phyloP scores from a whole-genome alignment of 92 coral and sea anemone species.

The Heteractis magnifica region DNA sequence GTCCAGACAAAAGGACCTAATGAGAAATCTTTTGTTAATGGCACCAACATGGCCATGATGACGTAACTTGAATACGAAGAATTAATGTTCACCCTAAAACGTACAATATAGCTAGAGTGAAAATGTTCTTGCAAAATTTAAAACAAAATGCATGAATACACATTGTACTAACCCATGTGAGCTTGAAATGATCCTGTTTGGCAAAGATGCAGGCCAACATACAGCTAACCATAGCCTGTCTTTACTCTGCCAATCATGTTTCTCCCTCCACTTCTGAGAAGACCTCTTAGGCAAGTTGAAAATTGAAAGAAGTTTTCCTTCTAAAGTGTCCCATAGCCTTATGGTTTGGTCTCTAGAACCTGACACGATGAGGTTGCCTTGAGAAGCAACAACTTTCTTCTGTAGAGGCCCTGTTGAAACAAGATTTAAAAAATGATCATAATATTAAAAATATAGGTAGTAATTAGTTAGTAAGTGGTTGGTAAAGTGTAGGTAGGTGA shows the following conservation, averaged over 20 bases:
- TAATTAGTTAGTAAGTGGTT: too few species aligned
- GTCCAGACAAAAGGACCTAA: too few species aligned
- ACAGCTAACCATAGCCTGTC: conserved; percentile 88
- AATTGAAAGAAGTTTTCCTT: conserved; percentile 69
- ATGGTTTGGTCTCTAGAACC: conserved; percentile 95
- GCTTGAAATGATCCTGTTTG: conserved; percentile 72
- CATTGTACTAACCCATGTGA: conserved; percentile 65
- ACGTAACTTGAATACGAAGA: too few species aligned
- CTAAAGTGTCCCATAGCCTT: conserved; percentile 77
- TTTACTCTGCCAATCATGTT: conserved; percentile 71
- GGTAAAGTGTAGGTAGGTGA: too few species aligned
- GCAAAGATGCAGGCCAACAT: conserved; percentile 77
- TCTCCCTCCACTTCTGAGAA: conserved; percentile 72
- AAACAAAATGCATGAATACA: not conserved
- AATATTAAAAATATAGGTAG: too few species aligned
- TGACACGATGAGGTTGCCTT: conserved; percentile 71
- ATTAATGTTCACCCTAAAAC: too few species aligned
- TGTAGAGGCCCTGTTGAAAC: conserved; percentile 52
- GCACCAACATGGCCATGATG: too few species aligned
- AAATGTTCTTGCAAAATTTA: not conserved
- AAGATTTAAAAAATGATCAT: not conserved
- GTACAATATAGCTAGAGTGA: too few species aligned
- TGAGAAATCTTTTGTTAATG: too few species aligned
- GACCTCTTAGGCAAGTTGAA: conserved; percentile 81
- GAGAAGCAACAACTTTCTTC: conserved; percentile 54